Percentiles rank a stretch among this genome's conserved stretches.
Evolutionary conservation across 2,797 vertebrate species (phyloP).

Genomic region (Pantherophis vulpinus): DNA sequence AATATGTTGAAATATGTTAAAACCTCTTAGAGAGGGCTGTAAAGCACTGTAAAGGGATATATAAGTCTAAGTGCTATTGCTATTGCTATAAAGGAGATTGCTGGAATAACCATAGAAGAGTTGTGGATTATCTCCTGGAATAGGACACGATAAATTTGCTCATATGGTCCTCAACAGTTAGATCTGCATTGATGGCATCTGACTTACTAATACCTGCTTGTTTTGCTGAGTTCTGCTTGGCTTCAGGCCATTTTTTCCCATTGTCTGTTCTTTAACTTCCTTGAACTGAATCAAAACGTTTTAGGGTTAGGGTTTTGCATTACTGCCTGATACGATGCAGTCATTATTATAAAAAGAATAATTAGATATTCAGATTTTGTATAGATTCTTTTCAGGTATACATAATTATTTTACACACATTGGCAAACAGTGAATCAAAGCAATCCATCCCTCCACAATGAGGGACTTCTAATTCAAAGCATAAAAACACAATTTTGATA

Average conservation of each 20-base stretch:
- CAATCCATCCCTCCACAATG: neutral
- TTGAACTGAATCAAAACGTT: conserved; percentile 56
- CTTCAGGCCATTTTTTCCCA: conserved; percentile 29
- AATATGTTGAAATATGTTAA: too few relatives aligned
- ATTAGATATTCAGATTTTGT: conserved; percentile 29
- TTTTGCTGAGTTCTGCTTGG: conserved; percentile 34
- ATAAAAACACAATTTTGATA: conserved; percentile 44
- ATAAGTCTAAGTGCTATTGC: too few relatives aligned
- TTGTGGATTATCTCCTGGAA: neutral
- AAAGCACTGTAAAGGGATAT: too few relatives aligned
- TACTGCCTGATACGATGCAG: conserved; percentile 44
- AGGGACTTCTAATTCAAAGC: conserved; percentile 26
- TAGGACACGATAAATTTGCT: neutral
- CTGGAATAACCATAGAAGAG: neutral
- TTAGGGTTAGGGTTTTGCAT: conserved; percentile 24
- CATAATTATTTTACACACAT: conserved; percentile 27
- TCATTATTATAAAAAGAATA: conserved; percentile 40
- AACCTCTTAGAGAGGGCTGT: too few relatives aligned
- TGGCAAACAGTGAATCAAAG: conserved; percentile 41
- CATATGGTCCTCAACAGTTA: neutral
- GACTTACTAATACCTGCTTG: conserved; percentile 10
- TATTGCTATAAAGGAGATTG: neutral
- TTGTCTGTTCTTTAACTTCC: conserved; percentile 18
- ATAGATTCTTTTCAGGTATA: neutral
- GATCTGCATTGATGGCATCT: neutral